Evolutionary conservation across 1,140 invertebrate genomes (phyloP).

Genomic region (Oedothorax gibbosus): DNA sequence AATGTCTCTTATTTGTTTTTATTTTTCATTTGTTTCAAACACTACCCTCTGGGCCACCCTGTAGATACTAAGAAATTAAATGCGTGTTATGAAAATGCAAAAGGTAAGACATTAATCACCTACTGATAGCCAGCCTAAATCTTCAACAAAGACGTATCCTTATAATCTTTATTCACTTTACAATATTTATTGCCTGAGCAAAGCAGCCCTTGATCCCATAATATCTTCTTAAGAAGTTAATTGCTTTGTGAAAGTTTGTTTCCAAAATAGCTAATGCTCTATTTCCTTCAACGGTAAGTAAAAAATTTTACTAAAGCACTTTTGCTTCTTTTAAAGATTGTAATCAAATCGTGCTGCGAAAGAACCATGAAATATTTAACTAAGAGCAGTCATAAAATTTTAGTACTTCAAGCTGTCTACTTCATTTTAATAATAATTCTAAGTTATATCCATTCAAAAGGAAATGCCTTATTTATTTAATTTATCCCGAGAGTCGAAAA

Average conservation of each 20-base stretch:
- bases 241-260: slow-evolving; percentile 4
- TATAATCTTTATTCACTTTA: neutral
- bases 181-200: neutral
- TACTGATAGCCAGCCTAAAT: too few relatives aligned
- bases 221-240: neutral
- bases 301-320: slow-evolving; percentile 1
- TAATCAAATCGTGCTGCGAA: slow-evolving; percentile 1
- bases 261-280: neutral
- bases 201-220: neutral
- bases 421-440: slow-evolving; percentile 19
- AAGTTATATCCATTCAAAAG: slow-evolving; percentile 15
- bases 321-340: slow-evolving; percentile 26
- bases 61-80: too few relatives aligned
- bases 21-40: too few relatives aligned
- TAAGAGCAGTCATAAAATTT: slow-evolving; percentile 38
- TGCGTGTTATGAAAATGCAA: too few relatives aligned
- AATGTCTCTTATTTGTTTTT: too few relatives aligned
- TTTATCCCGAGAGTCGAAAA: slow-evolving; percentile 1
- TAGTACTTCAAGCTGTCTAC: slow-evolving; percentile 8
- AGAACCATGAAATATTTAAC: slow-evolving; percentile 17
- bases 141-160: too few relatives aligned
- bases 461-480: slow-evolving; percentile 31
- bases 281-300: slow-evolving; percentile 17
- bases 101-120: too few relatives aligned
- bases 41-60: too few relatives aligned